Base-by-base conservation (phyloP, 2,797 vertebrate genomes). In the Sorex maritimensis region DNA sequence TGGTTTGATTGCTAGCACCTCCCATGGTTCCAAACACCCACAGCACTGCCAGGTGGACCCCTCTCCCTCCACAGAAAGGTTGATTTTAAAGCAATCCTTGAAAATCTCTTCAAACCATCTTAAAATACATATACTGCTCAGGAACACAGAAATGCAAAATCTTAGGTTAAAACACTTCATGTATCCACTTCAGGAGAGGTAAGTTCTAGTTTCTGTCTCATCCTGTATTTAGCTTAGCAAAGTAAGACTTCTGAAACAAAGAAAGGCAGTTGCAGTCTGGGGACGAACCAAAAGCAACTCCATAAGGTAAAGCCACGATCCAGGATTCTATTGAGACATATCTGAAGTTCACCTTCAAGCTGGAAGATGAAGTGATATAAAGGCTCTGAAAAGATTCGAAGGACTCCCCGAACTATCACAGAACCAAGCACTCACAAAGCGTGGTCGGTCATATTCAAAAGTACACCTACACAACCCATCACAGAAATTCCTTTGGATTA, bases 11-110 rank as follows among this genome's bases (percentile, higher is more conserved):
- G 41, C 41, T 44, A 7, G 5, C 41, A 44, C 41, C 7, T 44
- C 41, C 7, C 41, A 44, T 44, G 41, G 7, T 44, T 44, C 7
- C 41, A 5, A 44, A 44, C 7, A 44, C 41, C 41, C 41, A 44
- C 41, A 44, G 41, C 41, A 44, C 41, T 44, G 41, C 5, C 41
- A 44, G 41, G 41, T 44, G 41, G 5, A 44, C 41, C 41, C 41
- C 7, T 44, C 41, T 38, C 8, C 21, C 46, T 78, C 71, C 49
- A 49, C 6, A 55, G 52, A 44, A 46, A 26, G 23, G 19, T 24
- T 81, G 30, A 88, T 78, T 88, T 77, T 63, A 90, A 88, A 84
- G 41, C 63, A 91, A 90, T 69, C 58, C 58, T 88, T 82, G 74
- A 71, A 84, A 72, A 58, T 52, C 44, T 72, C 14, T 5, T 71